These are phyloP conservation scores for Ivindomyrus marchei DNA, from an alignment of 2,113 vertebrate species.

Conservation along the genomic window DNA sequence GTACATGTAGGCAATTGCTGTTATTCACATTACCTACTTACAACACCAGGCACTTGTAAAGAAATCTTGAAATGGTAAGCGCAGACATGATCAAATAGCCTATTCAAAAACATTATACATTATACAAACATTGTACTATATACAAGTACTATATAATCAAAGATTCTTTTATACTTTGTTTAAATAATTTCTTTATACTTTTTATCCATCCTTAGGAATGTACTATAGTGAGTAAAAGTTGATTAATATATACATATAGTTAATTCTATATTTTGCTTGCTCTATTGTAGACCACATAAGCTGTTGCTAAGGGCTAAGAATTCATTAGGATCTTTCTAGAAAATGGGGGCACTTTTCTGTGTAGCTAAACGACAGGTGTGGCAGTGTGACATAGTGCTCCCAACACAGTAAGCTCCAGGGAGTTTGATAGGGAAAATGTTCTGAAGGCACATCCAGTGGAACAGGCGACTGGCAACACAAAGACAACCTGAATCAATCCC, in stretches of 20 bases:
- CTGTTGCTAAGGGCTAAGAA: background rate
- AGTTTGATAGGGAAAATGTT: slow-evolving; percentile 19
- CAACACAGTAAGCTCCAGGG: slow-evolving; percentile 2
- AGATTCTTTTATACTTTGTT: background rate
- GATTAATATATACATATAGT: background rate
- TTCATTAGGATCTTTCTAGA: background rate
- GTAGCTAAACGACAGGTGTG: background rate
- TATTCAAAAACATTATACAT: background rate
- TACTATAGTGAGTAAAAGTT: background rate
- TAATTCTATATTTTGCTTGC: background rate
- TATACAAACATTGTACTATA: background rate
- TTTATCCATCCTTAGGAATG: background rate
- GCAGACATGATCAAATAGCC: background rate
- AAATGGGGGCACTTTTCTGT: background rate
- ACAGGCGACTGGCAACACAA: background rate
- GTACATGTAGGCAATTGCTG: slow-evolving; percentile 52
- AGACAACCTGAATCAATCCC: slow-evolving; percentile 25
- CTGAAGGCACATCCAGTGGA: background rate
- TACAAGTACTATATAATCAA: background rate
- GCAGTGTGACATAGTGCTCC: background rate
- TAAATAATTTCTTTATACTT: background rate
- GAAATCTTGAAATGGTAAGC: background rate
- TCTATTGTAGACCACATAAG: background rate
- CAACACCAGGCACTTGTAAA: background rate
- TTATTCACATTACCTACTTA: background rate